Percentiles rank a stretch among this genome's conserved stretches.
Evolutionary conservation across 2,113 vertebrate species (phyloP).

Genomic region (Seriola dumerili): DNA sequence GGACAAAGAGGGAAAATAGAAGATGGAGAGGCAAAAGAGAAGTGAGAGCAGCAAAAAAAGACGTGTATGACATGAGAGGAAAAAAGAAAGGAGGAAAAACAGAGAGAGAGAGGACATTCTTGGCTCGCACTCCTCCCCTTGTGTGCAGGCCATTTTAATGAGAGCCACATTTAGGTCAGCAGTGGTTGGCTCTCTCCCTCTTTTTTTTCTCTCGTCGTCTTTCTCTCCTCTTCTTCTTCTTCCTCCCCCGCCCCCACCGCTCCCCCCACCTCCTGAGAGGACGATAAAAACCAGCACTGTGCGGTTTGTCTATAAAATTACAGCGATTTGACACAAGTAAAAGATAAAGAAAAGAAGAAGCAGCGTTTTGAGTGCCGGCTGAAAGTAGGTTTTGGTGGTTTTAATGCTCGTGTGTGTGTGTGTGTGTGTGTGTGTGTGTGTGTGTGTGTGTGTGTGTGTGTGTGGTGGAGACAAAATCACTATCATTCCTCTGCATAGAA

Average conservation of each 20-base stretch:
- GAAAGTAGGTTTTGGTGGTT: conserved; percentile 8
- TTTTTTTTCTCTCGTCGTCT: conserved; percentile 10
- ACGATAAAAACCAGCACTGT: conserved; percentile 33
- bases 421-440: conserved; percentile 3
- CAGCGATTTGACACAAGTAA: conserved; percentile 35
- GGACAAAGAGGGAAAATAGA: conserved; percentile 10
- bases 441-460: not conserved
- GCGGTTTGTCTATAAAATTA: conserved; percentile 52
- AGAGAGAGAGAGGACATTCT: conserved; percentile 36
- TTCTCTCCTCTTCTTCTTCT: conserved; percentile 4
- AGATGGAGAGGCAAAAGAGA: not conserved
- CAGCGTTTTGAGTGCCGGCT: conserved; percentile 5
- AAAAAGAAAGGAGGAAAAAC: not conserved
- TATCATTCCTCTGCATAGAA: conserved; percentile 32
- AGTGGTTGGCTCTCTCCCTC: conserved; percentile 26
- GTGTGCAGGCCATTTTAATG: conserved; percentile 74
- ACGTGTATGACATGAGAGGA: not conserved
- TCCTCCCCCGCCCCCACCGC: conserved; percentile 7
- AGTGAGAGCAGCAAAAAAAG: not conserved
- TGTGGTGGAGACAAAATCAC: conserved; percentile 26
- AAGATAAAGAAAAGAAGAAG: not conserved
- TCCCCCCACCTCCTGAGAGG: conserved; percentile 29
- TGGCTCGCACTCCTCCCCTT: conserved; percentile 39
- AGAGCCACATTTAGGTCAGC: conserved; percentile 77
- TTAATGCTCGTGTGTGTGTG: not conserved